Base-by-base conservation (phyloP, 2,888 invertebrate species). In the Eucera pruinosa region DNA sequence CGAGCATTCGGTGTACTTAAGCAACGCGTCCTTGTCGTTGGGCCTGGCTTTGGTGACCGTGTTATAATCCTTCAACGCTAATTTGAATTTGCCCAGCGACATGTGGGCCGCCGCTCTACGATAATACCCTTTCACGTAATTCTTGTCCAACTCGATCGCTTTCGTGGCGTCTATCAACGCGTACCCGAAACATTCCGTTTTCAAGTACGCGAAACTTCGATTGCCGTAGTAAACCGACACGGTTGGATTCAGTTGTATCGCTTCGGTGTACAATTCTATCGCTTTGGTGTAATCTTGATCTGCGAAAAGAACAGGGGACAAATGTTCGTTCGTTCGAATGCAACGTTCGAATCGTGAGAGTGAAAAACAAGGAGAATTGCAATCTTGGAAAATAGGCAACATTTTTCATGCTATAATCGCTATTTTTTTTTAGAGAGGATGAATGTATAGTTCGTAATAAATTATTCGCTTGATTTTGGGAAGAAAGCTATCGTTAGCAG, bases 81-180 rank as follows among this genome's bases (percentile, higher is more conserved):
- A 94, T 93, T 98, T 99, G 93, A 98, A 99, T 94, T 98, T 98
- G 85, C 99, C 99, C 90, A 99, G 93, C 30, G 99, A 97, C 99
- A 99, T 99, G 89, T 98, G 95, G 39, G 99, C 97, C 1, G 98
- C 98, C 0, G 99, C 99, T 89, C 99, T 94, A 88, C 99, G 95
- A 92, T 99, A 99, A 92, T 98, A 99, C 0, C 98, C 99, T 94
- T 99, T 99, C 27, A 98, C 94, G 92, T 99, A 99, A 27, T 94
- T 94, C 87, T 95, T 96, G 93, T 99, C 98, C 81, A 98, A 92
- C 92, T 97, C 96, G 70, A 99, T 97, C 1, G 99, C 96, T 91
- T 96, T 96, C 1, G 97, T 95, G 1, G 99, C 99, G 94, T 99
- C 99, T 47, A 93, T 94, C 68, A 99, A 93, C 0, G 99, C 99